Conservation (phyloP, 2,888 invertebrate species). For the Watsonalla cultraria region DNA sequence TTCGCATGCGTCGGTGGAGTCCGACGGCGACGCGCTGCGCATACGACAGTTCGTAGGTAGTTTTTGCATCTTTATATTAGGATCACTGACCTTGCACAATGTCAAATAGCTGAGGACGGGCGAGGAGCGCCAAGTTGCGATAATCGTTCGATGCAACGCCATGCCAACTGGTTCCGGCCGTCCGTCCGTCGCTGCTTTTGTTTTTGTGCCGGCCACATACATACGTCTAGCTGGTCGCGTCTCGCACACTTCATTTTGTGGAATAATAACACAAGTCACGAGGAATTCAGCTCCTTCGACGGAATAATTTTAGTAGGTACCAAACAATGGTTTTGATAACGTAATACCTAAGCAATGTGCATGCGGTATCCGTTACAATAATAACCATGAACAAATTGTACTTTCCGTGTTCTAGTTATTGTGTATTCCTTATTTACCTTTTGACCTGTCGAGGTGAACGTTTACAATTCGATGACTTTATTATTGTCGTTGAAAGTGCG, state of each 20-base stretch:
- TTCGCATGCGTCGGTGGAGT: constrained; percentile 56
- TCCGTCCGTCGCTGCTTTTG: constrained; percentile 32
- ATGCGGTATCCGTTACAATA: constrained; percentile 12
- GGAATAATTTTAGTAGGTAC: constrained; percentile 10
- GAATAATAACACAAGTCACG: constrained; percentile 8
- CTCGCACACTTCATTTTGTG: constrained; percentile 5
- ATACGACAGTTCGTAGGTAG: constrained; percentile 34
- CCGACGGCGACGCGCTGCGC: constrained; percentile 42
- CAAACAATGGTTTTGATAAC: constrained; percentile 2
- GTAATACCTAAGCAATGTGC: constrained; percentile 3
- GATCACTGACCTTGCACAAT: constrained; percentile 77
- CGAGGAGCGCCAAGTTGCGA: constrained; percentile 46
- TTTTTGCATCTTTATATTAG: constrained; percentile 75
- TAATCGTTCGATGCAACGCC: constrained; percentile 42
- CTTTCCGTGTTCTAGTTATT: constrained; percentile 20
- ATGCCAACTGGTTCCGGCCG: constrained; percentile 51
- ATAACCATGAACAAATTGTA: constrained; percentile 23
- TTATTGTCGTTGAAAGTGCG: neutral
- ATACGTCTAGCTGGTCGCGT: constrained; percentile 23
- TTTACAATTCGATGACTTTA: neutral
- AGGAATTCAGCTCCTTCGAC: constrained; percentile 2
- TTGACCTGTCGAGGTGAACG: neutral
- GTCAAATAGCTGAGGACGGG: constrained; percentile 70
- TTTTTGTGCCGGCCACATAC: constrained; percentile 42
- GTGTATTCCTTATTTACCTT: neutral